Evolutionary conservation across 92 coral and sea anemone genomes (phyloP).

Genomic region (Porites evermanni): DNA sequence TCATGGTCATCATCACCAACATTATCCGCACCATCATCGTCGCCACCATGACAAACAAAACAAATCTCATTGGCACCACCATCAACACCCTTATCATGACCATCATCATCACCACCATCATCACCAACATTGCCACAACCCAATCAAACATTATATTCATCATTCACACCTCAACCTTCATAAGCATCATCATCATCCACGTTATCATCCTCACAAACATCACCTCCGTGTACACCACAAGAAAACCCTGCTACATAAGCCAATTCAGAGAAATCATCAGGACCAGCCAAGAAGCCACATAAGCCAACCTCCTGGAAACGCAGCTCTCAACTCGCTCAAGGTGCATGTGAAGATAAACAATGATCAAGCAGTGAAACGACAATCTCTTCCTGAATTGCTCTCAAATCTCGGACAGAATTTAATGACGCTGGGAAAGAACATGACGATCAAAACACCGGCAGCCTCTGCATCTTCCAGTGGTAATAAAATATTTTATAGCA

Average conservation of each 20-base stretch:
- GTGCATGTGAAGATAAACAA: conserved; percentile 29
- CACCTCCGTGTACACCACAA: conserved; percentile 31
- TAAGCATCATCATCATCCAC: conserved; percentile 8
- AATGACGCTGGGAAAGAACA: conserved; percentile 30
- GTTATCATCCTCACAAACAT: neutral
- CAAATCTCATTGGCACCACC: neutral
- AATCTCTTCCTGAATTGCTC: conserved; percentile 38
- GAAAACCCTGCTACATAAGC: neutral
- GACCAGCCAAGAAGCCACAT: conserved; percentile 8
- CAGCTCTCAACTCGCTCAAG: conserved; percentile 6
- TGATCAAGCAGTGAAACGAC: conserved; percentile 14
- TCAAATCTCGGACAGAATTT: conserved; percentile 44
- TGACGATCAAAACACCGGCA: conserved; percentile 19
- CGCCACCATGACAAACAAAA: neutral
- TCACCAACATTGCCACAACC: conserved; percentile 17
- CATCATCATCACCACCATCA: conserved; percentile 24
- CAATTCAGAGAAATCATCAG: neutral
- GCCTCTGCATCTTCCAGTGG: conserved; percentile 11
- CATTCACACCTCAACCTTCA: conserved; percentile 1
- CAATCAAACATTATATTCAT: neutral
- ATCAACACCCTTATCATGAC: neutral
- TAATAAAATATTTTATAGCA: neutral
- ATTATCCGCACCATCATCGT: neutral
- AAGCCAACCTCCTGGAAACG: neutral
- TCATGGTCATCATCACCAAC: neutral